Conservation (phyloP, 2,113 vertebrate genomes). For the Sebastes schlegelii region DNA sequence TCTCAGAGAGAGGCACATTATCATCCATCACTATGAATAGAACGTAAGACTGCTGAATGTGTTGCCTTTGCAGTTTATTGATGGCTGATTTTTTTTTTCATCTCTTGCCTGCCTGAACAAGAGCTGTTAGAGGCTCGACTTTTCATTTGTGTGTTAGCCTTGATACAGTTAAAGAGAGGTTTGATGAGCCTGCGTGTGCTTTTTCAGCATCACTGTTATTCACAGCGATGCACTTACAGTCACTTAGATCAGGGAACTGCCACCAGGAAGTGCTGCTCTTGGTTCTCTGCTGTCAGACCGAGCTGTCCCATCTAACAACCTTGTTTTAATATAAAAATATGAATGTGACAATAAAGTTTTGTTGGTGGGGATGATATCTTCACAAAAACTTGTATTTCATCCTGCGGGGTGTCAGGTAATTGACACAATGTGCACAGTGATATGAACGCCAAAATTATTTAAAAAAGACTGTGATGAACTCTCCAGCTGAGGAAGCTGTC, state of each 20-base stretch:
- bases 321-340: neutral
- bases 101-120: neutral
- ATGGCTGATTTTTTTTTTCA: neutral
- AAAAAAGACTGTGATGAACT: neutral
- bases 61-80: slow-evolving; percentile 5
- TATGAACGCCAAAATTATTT: no score
- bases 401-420: neutral
- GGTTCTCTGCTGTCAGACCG: neutral
- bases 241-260: slow-evolving; percentile 1
- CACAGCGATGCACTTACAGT: neutral
- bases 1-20: neutral
- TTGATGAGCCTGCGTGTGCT: neutral
- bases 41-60: neutral
- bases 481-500: slow-evolving; percentile 1
- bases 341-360: neutral
- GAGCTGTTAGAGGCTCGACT: neutral
- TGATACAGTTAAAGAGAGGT: neutral
- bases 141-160: slow-evolving; percentile 30
- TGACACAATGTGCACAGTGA: neutral
- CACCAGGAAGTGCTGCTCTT: neutral
- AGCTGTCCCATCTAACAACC: neutral
- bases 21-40: neutral
- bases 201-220: neutral
- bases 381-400: neutral
- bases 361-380: neutral